Evolutionary conservation across 2,888 invertebrate genomes (phyloP), one percentile per base, ranked within the genome.

Genomic region (Coronaproctus castanopsis): DNA sequence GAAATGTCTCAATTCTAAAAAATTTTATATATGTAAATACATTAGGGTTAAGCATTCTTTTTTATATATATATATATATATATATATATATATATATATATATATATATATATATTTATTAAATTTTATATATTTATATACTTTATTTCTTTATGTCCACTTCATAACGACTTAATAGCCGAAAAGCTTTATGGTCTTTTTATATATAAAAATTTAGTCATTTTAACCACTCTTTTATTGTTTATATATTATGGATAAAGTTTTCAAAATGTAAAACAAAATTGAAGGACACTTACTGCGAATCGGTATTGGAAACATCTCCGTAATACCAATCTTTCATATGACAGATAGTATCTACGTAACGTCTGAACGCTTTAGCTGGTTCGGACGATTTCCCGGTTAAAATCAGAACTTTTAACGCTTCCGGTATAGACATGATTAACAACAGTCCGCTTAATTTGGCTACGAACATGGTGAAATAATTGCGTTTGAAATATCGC

Each of bases 401-500:
- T 18, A 64, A 53, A 21, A 65, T 57, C 1, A 68, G 61, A 23
- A 67, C 64, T 50, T 62, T 62, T 19, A 87, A 72, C 62, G 91
- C 83, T 2, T 83, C 81, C 0, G 85, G 84, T 57, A 89, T 75
- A 1, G 86, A 75, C 62, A 92, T 74, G 21, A 90, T 80, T 1
- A 81, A 77, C 18, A 89, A 72, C 24, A 92, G 74, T 0, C 90
- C 91, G 56, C 80, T 74, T 50, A 89, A 71, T 79, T 89, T 89
- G 1, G 81, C 78, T 0, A 81, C 74, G 63, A 81, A 77, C 68
- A 88, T 75, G 1, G 80, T 74, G 69, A 82, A 85, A 57, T 83
- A 75, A 70, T 89, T 80, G 60, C 81, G 76, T 65, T 75, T 73
- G 70, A 82, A 86, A 69, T 84, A 86, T 20, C 75, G 70, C 66